Evolutionary conservation across 2,797 vertebrate species (phyloP).

Genomic region (Tachyglossus aculeatus): DNA sequence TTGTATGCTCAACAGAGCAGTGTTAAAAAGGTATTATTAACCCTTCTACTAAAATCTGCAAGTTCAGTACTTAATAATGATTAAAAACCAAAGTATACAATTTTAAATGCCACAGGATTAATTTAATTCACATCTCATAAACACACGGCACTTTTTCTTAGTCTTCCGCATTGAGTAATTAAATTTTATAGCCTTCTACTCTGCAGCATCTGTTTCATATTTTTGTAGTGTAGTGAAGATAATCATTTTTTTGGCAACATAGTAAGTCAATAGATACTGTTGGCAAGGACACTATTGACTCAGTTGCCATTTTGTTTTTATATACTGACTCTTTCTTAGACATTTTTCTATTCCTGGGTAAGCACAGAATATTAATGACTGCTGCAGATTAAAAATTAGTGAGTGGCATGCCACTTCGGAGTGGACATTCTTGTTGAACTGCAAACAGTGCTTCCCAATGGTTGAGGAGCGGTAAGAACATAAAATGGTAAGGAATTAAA

Average conservation of each 20-base stretch:
- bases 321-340: neutral
- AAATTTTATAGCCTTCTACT: constrained; percentile 61
- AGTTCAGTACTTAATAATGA: neutral
- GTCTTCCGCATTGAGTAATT: constrained; percentile 55
- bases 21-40: constrained; percentile 5
- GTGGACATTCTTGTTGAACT: too few species aligned
- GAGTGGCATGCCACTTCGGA: too few species aligned
- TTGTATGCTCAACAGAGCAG: neutral
- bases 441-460: too few species aligned
- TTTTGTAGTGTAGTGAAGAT: constrained; percentile 57
- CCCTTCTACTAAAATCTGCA: neutral
- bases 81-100: constrained; percentile 13
- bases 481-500: too few species aligned
- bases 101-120: constrained; percentile 62
- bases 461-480: too few species aligned
- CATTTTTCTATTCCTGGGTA: neutral
- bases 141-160: constrained; percentile 35
- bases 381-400: too few species aligned
- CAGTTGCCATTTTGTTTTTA: constrained; percentile 19
- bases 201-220: constrained; percentile 63
- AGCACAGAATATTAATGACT: too few species aligned
- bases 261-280: constrained; percentile 59
- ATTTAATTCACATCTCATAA: constrained; percentile 43
- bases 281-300: constrained; percentile 52
- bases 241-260: constrained; percentile 52